These are phyloP conservation scores for Chalcis sispes DNA, from an alignment of 2,888 invertebrate species.

Conservation along the genomic window DNA sequence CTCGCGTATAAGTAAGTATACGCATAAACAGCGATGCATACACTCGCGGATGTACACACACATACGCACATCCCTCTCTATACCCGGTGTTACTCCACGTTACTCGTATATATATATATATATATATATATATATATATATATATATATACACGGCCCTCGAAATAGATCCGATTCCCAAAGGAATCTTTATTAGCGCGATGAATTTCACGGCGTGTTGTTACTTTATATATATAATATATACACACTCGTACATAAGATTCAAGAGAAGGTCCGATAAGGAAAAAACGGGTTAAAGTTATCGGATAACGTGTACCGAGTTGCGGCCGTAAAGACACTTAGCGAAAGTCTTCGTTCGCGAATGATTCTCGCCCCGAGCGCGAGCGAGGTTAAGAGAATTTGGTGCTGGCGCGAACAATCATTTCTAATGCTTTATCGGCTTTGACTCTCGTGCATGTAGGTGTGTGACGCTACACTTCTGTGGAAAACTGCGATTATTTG, in stretches of 20 bases:
- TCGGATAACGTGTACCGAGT: too few relatives aligned
- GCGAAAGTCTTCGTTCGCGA: not conserved
- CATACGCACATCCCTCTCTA: too few relatives aligned
- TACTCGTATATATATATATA: too few relatives aligned
- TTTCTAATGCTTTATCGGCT: conserved; percentile 52
- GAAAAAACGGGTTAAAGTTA: conserved; percentile 21
- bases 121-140: too few relatives aligned
- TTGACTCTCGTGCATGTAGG: too few relatives aligned
- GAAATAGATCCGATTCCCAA: conserved; percentile 49
- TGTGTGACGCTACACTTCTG: too few relatives aligned
- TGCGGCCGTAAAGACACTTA: conserved; percentile 8
- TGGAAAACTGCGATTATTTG: conserved; percentile 20
- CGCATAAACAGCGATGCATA: too few relatives aligned
- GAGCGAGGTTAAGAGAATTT: conserved; percentile 1
- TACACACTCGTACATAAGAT: not conserved
- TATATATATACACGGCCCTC: too few relatives aligned
- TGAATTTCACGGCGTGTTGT: conserved; percentile 50
- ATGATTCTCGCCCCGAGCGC: not conserved
- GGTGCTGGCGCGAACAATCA: conserved; percentile 28
- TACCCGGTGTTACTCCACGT: too few relatives aligned
- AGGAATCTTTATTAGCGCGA: conserved; percentile 60
- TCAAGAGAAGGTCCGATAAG: not conserved
- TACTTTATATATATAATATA: too few relatives aligned
- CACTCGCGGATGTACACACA: too few relatives aligned
- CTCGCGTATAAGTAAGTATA: too few relatives aligned